phyloP scores from a whole-genome alignment of 2,888 invertebrate species.

The Lasioglossum leucozonium region DNA sequence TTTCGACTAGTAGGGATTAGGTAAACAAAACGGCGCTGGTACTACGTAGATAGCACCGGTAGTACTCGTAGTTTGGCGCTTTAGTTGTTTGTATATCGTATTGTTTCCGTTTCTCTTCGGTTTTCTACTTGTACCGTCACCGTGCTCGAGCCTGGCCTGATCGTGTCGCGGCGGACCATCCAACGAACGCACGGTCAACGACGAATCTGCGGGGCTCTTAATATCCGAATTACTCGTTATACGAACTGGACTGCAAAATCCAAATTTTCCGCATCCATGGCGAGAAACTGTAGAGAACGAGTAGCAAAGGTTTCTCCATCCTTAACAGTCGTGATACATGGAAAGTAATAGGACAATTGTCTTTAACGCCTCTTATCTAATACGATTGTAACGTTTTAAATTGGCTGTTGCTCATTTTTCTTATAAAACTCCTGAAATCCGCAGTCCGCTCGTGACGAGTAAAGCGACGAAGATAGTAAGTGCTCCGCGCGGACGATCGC shows the following conservation, averaged over 20 bases:
- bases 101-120: conserved; percentile 76
- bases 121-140: conserved; percentile 75
- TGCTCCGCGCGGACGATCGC: neutral
- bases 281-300: too few species aligned
- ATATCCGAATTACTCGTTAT: neutral
- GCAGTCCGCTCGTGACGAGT: too few species aligned
- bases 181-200: neutral
- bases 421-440: too few species aligned
- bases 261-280: neutral
- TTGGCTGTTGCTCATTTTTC: neutral
- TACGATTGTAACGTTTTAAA: neutral
- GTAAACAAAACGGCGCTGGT: conserved; percentile 77
- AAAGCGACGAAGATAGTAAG: neutral
- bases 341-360: neutral
- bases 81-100: conserved; percentile 83
- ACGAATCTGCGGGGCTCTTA: neutral
- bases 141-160: conserved; percentile 67
- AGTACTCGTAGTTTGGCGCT: conserved; percentile 81
- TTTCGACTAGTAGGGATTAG: conserved; percentile 73
- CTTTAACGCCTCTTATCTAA: neutral
- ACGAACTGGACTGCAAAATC: neutral
- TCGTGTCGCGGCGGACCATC: too few species aligned
- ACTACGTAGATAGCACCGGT: conserved; percentile 77
- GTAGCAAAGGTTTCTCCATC: neutral
- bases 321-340: neutral